These are phyloP conservation scores for Choloepus didactylus DNA, from an alignment of 2,797 vertebrate genomes.

Conservation along the genomic window DNA sequence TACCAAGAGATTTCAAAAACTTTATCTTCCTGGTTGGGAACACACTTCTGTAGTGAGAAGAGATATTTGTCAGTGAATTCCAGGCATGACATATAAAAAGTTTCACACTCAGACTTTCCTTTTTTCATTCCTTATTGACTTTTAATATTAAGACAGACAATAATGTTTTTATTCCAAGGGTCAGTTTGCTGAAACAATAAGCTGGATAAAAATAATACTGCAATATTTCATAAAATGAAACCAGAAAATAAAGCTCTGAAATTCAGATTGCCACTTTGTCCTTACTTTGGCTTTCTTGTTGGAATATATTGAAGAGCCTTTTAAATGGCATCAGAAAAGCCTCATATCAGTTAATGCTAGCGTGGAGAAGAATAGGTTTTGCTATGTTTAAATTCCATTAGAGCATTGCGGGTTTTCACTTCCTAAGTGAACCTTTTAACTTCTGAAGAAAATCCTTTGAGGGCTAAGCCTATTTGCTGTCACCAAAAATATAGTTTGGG, in stretches of 20 bases:
- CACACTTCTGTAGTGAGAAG: background rate
- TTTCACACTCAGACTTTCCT: background rate
- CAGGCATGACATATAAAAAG: background rate
- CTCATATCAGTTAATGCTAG: slow-evolving; percentile 57
- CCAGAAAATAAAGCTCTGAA: slow-evolving; percentile 1
- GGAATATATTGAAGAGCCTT: slow-evolving; percentile 53
- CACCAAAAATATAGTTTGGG: slow-evolving; percentile 54
- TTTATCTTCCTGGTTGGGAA: background rate
- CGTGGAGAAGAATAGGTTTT: background rate
- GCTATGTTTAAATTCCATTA: slow-evolving; percentile 82
- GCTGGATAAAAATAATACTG: background rate
- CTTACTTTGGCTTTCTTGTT: slow-evolving; percentile 52
- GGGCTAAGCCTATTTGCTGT: slow-evolving; percentile 67
- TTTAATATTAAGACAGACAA: background rate
- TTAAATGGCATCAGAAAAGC: slow-evolving; percentile 58
- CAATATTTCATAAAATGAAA: background rate
- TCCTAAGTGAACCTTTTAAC: slow-evolving; percentile 77
- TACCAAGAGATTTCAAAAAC: background rate
- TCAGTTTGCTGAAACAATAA: background rate
- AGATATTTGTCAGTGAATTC: background rate
- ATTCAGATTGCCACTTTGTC: background rate
- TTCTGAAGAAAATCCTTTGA: slow-evolving; percentile 66
- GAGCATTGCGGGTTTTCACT: slow-evolving; percentile 75
- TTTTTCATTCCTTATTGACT: background rate
- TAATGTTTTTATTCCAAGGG: background rate